Base-by-base conservation (phyloP, 2,888 invertebrate species). In the Scaptomyza cyrtandrae region DNA sequence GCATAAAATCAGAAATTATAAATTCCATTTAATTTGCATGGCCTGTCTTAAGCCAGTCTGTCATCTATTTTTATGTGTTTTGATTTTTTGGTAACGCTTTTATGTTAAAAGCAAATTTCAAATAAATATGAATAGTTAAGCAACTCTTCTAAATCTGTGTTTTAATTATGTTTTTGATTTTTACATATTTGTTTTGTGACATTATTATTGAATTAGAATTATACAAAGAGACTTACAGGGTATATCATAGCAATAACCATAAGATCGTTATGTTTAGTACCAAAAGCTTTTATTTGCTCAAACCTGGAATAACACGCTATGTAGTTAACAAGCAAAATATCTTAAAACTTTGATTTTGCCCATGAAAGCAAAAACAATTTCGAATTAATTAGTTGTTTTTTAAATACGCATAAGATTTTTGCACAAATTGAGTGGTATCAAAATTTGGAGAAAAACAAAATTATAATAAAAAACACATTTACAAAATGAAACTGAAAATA, bases 1-100 rank as follows among this genome's bases (percentile, higher is more conserved):
- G 86, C 84, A 88, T 83, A 85, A 74, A 75, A 72, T 78, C 35
- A 39, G 65, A 75, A 48, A 62, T 52, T 70, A 64, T 56, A 49
- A 52, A 44, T 69, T 66, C 44, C 43, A 62, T 59, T 67, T 78
- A 35, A 78, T 71, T 71, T 69, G 61, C 71, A 41, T 63, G 66
- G 48, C 16, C 5, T 29, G 41, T 0, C 24, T 24, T 24, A 24
- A 24, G 3, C 24, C 24, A 24, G 24, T 13, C 50, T 44, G 31
- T 10, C 6, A 49, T 53, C 57, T 54, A 27, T 71, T 62, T 48
- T 71, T 63, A 63, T 56, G 50, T 60, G 48, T 43, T 14, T n/a
- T 39, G 9, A 16, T 33, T 14, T 16, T 35, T 50, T 55, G 41
- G 16, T 16, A 16, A 27, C 14, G 19, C 7, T 37, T n/a, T 35